Conservation (phyloP, 92 coral and sea anemone genomes). For the Diadumene lineata region DNA sequence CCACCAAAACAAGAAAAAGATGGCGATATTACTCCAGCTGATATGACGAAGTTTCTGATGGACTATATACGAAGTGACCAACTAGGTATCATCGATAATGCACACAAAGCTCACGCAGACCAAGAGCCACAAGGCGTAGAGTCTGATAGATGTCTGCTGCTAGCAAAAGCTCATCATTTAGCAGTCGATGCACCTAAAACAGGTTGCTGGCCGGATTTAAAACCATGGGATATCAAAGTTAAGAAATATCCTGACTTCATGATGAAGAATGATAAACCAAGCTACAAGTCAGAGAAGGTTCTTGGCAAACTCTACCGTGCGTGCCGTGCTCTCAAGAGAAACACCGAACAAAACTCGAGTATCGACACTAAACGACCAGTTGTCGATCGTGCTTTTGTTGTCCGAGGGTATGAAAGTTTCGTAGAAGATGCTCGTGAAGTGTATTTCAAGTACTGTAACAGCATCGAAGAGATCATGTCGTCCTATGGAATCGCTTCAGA, state of each 20-base stretch:
- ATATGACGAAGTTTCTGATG: slow-evolving; percentile 83
- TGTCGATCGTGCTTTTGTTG: slow-evolving; percentile 36
- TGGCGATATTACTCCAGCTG: slow-evolving; percentile 67
- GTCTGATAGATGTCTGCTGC: slow-evolving; percentile 63
- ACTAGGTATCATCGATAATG: slow-evolving; percentile 92
- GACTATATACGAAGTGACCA: slow-evolving; percentile 87
- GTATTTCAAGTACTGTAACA: slow-evolving; percentile 77
- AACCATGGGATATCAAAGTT: slow-evolving; percentile 15
- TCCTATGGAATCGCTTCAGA: slow-evolving; percentile 87
- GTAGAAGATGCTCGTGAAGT: slow-evolving; percentile 61
- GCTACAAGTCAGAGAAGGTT: slow-evolving; percentile 81
- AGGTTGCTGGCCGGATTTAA: slow-evolving; percentile 69
- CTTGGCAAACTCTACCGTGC: slow-evolving; percentile 87
- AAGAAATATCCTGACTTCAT: slow-evolving; percentile 86
- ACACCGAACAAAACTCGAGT: slow-evolving; percentile 68
- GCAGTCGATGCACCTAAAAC: slow-evolving; percentile 99
- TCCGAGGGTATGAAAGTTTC: slow-evolving; percentile 69
- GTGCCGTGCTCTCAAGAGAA: slow-evolving; percentile 80
- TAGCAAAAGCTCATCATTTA: slow-evolving; percentile 80
- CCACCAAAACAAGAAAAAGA: slow-evolving; percentile 47
- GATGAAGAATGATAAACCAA: slow-evolving; percentile 92
- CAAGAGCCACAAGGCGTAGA: slow-evolving; percentile 68
- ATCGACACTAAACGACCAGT: slow-evolving; percentile 13
- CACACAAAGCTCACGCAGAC: slow-evolving; percentile 97
- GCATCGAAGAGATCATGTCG: slow-evolving; percentile 68